Percentiles rank a stretch among this genome's conserved stretches.
phyloP scores from a whole-genome alignment of 2,113 vertebrate genomes.

The Pseudois nayaur region DNA sequence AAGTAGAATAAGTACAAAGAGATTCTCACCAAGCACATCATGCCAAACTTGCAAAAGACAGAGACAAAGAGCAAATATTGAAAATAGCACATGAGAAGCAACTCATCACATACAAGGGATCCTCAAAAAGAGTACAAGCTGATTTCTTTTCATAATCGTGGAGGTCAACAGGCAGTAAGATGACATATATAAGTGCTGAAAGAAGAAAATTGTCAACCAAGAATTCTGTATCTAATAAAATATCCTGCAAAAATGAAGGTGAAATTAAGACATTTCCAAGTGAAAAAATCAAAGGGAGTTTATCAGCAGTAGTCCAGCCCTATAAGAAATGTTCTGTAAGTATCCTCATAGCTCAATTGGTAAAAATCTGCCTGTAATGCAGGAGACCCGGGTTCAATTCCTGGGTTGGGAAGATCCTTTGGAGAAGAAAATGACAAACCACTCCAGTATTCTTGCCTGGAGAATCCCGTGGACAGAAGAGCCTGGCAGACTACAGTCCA shows the following conservation, averaged over 20 bases:
- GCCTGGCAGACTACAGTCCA: background rate
- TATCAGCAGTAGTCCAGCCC: background rate
- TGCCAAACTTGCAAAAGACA: background rate
- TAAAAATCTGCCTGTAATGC: background rate
- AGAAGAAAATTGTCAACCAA: background rate
- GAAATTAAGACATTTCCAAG: background rate
- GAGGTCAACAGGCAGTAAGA: background rate
- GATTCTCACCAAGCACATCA: background rate
- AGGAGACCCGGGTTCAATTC: accelerated
- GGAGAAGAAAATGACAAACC: background rate
- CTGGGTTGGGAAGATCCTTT: background rate
- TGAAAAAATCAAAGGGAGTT: background rate
- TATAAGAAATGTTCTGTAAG: background rate
- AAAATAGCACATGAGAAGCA: background rate
- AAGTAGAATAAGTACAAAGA: background rate
- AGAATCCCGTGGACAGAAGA: background rate
- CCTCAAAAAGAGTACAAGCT: background rate
- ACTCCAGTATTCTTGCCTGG: background rate
- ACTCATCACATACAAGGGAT: background rate
- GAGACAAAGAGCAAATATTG: background rate
- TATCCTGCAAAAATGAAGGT: background rate
- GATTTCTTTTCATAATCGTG: background rate
- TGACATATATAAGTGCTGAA: background rate
- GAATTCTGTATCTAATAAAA: background rate
- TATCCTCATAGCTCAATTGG: background rate